Conservation (phyloP, 64 coral and sea anemone genomes). For the Montipora capricornis region DNA sequence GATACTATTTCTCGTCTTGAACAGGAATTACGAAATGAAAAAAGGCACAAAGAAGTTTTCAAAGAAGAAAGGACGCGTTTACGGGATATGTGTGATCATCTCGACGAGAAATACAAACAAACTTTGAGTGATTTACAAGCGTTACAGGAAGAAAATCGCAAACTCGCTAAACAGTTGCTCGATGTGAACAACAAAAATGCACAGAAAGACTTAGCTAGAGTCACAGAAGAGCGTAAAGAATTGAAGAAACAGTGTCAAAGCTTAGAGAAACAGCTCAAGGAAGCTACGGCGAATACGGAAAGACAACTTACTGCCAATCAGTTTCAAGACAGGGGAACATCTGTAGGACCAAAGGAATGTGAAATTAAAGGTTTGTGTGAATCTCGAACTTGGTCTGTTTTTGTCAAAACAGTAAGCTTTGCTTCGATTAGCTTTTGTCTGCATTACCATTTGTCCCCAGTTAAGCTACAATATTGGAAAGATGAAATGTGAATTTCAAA, state of each 20-base stretch:
- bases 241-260: not conserved
- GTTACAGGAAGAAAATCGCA: not conserved
- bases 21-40: constrained; percentile 14
- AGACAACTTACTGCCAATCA: constrained; percentile 3
- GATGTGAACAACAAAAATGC: not conserved
- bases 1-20: not conserved
- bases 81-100: not conserved
- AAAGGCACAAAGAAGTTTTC: not conserved
- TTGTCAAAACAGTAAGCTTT: too few relatives aligned
- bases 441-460: too few relatives aligned
- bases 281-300: not conserved
- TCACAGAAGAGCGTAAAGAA: not conserved
- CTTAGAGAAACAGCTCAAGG: not conserved
- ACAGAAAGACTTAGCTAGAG: constrained; percentile 5
- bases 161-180: not conserved
- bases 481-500: too few relatives aligned
- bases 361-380: not conserved
- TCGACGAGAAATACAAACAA: not conserved
- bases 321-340: constrained; percentile 43
- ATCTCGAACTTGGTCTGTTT: too few relatives aligned
- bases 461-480: too few relatives aligned
- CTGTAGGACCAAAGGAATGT: not conserved
- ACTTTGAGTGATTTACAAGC: too few relatives aligned
- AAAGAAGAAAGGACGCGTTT: not conserved
- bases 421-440: too few relatives aligned